Percentiles rank a stretch among this genome's conserved stretches.
phyloP scores from a whole-genome alignment of 2,797 vertebrate species.

The Cossypha caffra region DNA sequence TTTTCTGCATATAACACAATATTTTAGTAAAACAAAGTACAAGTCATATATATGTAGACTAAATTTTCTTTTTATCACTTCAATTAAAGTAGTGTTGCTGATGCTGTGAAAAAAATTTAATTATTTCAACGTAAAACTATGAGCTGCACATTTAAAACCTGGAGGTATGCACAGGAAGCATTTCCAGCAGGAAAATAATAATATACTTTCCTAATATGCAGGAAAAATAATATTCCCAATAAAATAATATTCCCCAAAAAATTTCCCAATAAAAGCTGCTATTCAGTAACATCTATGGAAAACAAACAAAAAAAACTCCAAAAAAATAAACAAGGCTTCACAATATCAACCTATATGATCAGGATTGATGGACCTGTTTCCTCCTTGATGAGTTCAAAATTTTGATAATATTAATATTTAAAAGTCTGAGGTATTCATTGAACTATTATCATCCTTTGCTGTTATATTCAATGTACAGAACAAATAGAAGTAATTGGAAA shows the following conservation, averaged over 20 bases:
- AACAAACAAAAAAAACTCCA: not conserved
- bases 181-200: not conserved
- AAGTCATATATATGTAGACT: not conserved
- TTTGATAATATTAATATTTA: not conserved
- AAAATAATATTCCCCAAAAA: no score
- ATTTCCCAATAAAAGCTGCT: not conserved
- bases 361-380: not conserved
- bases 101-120: not conserved
- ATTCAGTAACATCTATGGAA: not conserved
- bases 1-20: not conserved
- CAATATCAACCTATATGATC: not conserved
- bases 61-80: not conserved
- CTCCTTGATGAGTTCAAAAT: not conserved
- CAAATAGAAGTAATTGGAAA: not conserved
- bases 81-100: not conserved
- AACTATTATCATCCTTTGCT: not conserved
- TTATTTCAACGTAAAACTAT: not conserved
- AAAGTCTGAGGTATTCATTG: not conserved
- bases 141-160: not conserved
- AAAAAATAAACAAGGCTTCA: not conserved
- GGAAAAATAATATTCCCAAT: not conserved
- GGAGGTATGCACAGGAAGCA: rapidly evolving
- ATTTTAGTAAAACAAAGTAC: not conserved
- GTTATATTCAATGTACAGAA: not conserved
- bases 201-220: not conserved